These are phyloP conservation scores for Endotricha flammealis DNA, from an alignment of 2,888 invertebrate species.

Conservation along the genomic window DNA sequence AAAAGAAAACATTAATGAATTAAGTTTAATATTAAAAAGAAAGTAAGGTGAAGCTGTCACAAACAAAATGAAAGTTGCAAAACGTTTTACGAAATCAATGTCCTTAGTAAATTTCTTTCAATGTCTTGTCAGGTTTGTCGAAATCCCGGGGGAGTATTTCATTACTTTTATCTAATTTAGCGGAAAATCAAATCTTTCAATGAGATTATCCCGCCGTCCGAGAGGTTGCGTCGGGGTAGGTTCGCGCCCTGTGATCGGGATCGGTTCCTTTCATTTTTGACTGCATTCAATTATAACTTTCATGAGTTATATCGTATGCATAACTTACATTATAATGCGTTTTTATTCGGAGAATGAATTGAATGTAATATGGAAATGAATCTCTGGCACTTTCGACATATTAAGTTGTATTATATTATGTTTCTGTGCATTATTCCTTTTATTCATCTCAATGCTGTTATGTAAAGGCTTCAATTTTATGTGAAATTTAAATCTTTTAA, in stretches of 20 bases:
- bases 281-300: background rate
- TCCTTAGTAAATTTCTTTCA: conserved; percentile 39
- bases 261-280: conserved; percentile 17
- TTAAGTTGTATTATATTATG: no score
- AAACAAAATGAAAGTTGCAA: conserved; percentile 7
- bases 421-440: no score
- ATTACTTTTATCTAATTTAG: conserved; percentile 76
- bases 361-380: no score
- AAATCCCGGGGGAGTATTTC: conserved; percentile 60
- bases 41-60: no score
- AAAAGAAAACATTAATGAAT: no score
- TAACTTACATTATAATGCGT: background rate
- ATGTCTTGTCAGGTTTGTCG: conserved; percentile 34
- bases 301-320: background rate
- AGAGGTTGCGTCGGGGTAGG: conserved; percentile 23
- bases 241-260: conserved; percentile 31
- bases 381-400: no score
- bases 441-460: no score
- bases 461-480: no score
- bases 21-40: no score
- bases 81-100: conserved; percentile 22
- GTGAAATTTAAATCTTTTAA: no score
- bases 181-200: conserved; percentile 76
- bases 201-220: conserved; percentile 64
- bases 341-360: no score